Conservation (phyloP, 2,888 invertebrate genomes). For the Chrysolina americana region DNA sequence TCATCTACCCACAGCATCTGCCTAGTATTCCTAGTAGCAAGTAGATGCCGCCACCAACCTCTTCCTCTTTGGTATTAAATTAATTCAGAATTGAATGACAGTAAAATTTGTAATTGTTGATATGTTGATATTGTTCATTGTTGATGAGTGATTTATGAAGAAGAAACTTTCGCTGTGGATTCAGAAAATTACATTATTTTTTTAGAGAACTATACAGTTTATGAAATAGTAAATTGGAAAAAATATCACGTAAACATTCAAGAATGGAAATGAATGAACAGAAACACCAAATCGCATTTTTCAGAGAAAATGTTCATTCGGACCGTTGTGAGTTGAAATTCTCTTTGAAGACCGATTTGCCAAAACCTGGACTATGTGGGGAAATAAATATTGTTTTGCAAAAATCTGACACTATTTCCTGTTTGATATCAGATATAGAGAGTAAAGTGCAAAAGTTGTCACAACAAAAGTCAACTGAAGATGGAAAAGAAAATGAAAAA, state of each 20-base stretch:
- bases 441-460: slow-evolving; percentile 46
- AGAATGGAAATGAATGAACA: slow-evolving; percentile 1
- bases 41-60: too few species aligned
- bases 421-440: slow-evolving; percentile 46
- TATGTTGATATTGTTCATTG: too few species aligned
- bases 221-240: background rate
- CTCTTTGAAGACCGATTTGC: slow-evolving; percentile 34
- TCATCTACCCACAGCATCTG: too few species aligned
- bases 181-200: too few species aligned
- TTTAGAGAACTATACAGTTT: background rate
- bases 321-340: slow-evolving; percentile 47
- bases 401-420: slow-evolving; percentile 44
- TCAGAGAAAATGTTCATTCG: slow-evolving; percentile 35
- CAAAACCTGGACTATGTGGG: slow-evolving; percentile 36
- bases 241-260: background rate
- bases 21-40: too few species aligned
- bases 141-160: too few species aligned
- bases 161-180: too few species aligned
- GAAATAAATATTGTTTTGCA: slow-evolving; percentile 46
- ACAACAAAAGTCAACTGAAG: slow-evolving; percentile 17
- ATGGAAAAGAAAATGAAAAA: slow-evolving; percentile 15
- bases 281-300: slow-evolving; percentile 40
- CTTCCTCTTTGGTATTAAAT: too few species aligned
- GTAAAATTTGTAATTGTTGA: too few species aligned
- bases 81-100: too few species aligned